Percentiles rank a stretch among this genome's conserved stretches.
Evolutionary conservation across 1,140 invertebrate genomes (phyloP).

Genomic region (Elysia chlorotica): DNA sequence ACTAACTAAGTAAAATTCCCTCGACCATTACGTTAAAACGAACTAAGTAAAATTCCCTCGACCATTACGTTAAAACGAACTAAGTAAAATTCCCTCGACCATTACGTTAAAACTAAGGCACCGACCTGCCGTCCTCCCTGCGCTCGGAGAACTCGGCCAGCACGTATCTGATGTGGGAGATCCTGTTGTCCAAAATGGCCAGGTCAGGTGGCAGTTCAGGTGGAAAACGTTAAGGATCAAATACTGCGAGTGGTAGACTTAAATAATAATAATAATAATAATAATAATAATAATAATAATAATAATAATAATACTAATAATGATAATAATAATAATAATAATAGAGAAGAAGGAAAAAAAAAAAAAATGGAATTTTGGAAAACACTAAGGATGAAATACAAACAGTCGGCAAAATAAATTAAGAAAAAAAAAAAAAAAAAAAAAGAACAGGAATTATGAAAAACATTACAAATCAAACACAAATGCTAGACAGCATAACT

Average conservation of each 20-base stretch:
- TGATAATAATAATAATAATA: background rate
- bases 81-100: too few relatives aligned
- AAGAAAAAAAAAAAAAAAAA: background rate
- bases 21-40: too few relatives aligned
- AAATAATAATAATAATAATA: background rate
- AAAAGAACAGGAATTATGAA: background rate
- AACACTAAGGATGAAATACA: background rate
- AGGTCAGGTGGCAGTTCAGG: slow-evolving; percentile 69
- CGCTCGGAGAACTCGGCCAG: slow-evolving; percentile 86
- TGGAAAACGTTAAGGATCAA: slow-evolving; percentile 43
- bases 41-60: too few relatives aligned
- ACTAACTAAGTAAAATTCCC: too few relatives aligned
- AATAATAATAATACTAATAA: background rate
- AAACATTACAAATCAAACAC: background rate
- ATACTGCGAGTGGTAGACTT: background rate
- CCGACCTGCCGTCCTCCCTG: slow-evolving; percentile 72
- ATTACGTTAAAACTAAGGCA: too few relatives aligned
- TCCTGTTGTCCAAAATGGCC: slow-evolving; percentile 85
- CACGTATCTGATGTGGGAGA: slow-evolving; percentile 86
- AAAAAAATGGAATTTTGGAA: background rate
- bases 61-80: too few relatives aligned
- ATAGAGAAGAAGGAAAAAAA: slow-evolving; percentile 1
- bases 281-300: background rate
- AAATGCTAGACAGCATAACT: too few relatives aligned
- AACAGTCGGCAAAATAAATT: background rate